Conservation (phyloP, 92 coral and sea anemone genomes). For the Pocillopora meandrina region DNA sequence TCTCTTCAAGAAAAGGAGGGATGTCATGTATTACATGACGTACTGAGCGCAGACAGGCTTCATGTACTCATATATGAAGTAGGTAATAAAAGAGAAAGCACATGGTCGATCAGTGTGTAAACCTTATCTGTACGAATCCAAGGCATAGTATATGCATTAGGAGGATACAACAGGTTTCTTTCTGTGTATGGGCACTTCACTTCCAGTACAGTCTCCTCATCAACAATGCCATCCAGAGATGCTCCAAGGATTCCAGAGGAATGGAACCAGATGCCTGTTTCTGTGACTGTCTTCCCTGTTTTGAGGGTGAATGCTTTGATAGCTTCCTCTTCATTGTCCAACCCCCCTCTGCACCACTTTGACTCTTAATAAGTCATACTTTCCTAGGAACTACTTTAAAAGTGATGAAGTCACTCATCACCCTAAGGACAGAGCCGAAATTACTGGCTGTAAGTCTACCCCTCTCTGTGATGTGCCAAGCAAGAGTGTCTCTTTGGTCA, state of each 20-base stretch:
- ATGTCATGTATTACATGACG: no score
- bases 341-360: slow-evolving; percentile 19
- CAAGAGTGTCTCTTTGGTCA: slow-evolving; percentile 14
- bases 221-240: not conserved
- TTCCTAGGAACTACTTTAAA: not conserved
- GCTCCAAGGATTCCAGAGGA: not conserved
- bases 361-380: slow-evolving; percentile 5
- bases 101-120: no score
- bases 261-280: slow-evolving; percentile 15
- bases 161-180: no score
- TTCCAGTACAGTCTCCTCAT: not conserved
- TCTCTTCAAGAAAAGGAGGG: no score
- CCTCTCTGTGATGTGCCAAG: not conserved
- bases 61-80: no score
- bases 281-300: not conserved
- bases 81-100: no score
- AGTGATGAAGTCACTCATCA: not conserved
- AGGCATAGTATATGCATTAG: no score
- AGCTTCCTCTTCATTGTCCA: slow-evolving; percentile 12
- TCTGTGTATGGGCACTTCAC: not conserved
- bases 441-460: slow-evolving; percentile 25
- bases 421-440: slow-evolving; percentile 3
- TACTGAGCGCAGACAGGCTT: no score
- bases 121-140: no score
- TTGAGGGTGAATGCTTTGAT: not conserved